phyloP scores from a whole-genome alignment of 1,140 invertebrate genomes.

The Scylla paramamosain region DNA sequence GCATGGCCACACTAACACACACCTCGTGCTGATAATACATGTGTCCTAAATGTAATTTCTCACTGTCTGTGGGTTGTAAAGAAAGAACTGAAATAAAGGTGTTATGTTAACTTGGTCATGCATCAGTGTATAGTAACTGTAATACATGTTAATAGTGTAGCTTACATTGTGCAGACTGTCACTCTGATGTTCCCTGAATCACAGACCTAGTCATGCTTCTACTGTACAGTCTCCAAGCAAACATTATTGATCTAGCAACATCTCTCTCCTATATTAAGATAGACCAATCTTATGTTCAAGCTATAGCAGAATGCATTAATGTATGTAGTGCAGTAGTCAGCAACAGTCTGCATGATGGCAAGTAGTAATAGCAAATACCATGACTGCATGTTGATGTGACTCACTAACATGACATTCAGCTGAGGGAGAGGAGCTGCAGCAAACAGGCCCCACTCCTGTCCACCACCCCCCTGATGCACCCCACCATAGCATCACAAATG shows the following conservation, averaged over 20 bases:
- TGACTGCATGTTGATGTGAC: slow-evolving; percentile 42
- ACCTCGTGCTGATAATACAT: neutral
- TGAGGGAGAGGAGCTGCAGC: neutral
- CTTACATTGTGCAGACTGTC: neutral
- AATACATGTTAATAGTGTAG: neutral
- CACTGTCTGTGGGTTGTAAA: neutral
- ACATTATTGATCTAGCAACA: too few species aligned
- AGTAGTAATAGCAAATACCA: neutral
- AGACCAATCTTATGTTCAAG: too few species aligned
- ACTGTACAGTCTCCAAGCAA: too few species aligned
- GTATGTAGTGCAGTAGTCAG: too few species aligned
- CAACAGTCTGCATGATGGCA: slow-evolving; percentile 33
- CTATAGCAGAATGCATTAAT: too few species aligned
- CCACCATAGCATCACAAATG: neutral
- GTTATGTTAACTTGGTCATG: neutral
- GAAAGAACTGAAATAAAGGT: neutral
- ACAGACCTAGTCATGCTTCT: too few species aligned
- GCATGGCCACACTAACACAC: neutral
- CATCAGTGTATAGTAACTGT: neutral
- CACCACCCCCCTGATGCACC: neutral
- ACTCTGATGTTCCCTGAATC: too few species aligned
- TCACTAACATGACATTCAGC: slow-evolving; percentile 62
- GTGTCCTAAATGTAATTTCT: neutral
- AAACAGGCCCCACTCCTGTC: slow-evolving; percentile 1
- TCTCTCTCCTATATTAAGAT: too few species aligned